Base-by-base conservation (phyloP, 2,113 vertebrate genomes). In the Cebidichthys violaceus region DNA sequence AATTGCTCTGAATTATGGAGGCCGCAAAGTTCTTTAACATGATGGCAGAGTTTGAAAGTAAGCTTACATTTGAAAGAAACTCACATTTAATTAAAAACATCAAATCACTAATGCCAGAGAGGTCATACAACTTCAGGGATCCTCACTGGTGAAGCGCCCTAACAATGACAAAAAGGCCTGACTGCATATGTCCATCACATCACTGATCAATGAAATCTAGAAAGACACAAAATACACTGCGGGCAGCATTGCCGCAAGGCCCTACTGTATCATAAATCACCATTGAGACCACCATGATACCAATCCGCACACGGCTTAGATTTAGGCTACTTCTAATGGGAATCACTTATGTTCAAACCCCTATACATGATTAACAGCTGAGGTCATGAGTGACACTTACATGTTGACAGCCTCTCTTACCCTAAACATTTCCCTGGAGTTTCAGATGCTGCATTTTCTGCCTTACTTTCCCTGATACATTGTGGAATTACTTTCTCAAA, bases 221-320 rank as follows among this genome's bases (percentile, higher is more conserved):
- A 82, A 84, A 75, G 85, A 60, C 81, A 74, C 68, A 77, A 83
- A 88, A 86, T 76, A 82, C 68, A 83, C 60, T 35, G 82, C 7
- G 76, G 79, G 67, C 59, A 82, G 64, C 31, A 52, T 60, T 61
- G 77, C 84, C 74, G 43, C 50, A 64, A 75, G 61, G 47, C 69
- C 78, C 74, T 82, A 80, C 84, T 87, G 71, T 83, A 85, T 86
- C 75, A 89, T 91, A 86, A 92, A 92, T 90, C 70, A 79, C 72
- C 31, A 55, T 10, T 57, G 54, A 86, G 91, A 92, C 91, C 92
- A 94, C 90, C 86, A 37, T 90, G 89, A 68, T 88, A 61, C 83
- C 68, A 79, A 81, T 90, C 86, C 76, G 57, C 89, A 85, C 88
- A 39, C 43, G 75, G 81, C 87, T 87, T 70, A 75, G 45, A 79